Base-by-base conservation (phyloP, 2,113 vertebrate genomes). In the Narcine bancroftii region DNA sequence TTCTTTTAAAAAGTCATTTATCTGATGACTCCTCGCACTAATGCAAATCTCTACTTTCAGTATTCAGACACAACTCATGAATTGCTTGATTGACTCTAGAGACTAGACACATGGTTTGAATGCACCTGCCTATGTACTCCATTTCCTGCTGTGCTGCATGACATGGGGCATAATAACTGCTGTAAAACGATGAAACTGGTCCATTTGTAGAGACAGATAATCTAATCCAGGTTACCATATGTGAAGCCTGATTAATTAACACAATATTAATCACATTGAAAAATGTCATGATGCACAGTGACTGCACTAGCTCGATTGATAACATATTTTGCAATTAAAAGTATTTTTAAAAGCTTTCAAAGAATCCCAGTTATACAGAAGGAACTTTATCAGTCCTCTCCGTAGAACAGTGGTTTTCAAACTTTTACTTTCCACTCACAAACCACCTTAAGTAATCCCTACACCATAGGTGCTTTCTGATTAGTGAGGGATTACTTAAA, bases 1-100 rank as follows among this genome's bases (percentile, higher is more conserved):
- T 45, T 79, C 36, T 63, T 89, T 89, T 63, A 60, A 89, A 66
- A 66, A 60, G 36, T 89, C 21, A 89, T 66, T 89, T 13, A n/a
- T 89, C 85, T 66, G 60, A 65, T 89, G 21, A 66, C 65, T 60
- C 60, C 15, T 60, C n/a, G 65, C 83, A 89, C 60, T 42, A 89
- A 89, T 89, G 85, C 60, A 89, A 66, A 89, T 89, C 50, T 65
- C 63, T 65, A 66, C 56, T 65, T 65, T 89, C 85, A 89, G n/a
- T 15, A 39, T 65, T 65, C 85, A 65, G 85, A 89, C 56, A 89
- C 85, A 89, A 6, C 36, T 65, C 85, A 89, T 89, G 65, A 89
- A 89, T 66, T 89, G 85, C 36, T 89, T 36, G 56, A 89, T 89
- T 89, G 85, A 63, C 85, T 66, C 17, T 66, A 65, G 39, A 63